Evolutionary conservation across 2,113 vertebrate genomes (phyloP).

Genomic region (Clarias gariepinus): DNA sequence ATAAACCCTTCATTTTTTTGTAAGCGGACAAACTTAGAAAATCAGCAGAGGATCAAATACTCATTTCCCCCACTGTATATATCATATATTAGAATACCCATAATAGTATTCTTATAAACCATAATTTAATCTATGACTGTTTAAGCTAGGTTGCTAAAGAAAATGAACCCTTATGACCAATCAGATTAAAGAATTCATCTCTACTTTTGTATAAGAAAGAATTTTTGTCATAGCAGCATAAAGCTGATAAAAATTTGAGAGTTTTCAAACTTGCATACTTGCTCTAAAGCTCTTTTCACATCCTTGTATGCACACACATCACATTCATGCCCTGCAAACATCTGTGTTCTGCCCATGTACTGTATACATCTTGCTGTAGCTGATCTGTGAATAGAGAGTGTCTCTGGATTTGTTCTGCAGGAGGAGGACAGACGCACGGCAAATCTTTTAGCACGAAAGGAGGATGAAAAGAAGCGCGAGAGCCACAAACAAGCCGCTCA

Average conservation of each 20-base stretch:
- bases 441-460: slow-evolving; percentile 87
- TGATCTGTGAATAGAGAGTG: slow-evolving; percentile 35
- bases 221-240: not conserved
- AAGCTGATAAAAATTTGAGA: not conserved
- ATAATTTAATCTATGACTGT: not conserved
- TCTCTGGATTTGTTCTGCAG: slow-evolving; percentile 69
- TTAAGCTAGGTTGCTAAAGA: not conserved
- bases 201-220: not conserved
- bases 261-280: not conserved
- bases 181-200: not conserved
- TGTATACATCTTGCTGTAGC: not conserved
- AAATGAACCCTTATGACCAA: not conserved
- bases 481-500: slow-evolving; percentile 88
- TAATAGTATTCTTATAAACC: not conserved
- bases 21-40: no score
- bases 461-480: slow-evolving; percentile 96
- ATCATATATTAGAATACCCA: not conserved
- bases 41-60: no score
- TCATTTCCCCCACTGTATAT: no score
- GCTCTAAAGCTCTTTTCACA: not conserved
- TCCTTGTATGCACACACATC: not conserved
- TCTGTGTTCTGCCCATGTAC: not conserved
- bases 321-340: not conserved
- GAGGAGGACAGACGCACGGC: slow-evolving; percentile 97
- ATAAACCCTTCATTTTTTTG: no score